phyloP scores from a whole-genome alignment of 2,113 vertebrate species.

The Catagonus wagneri region DNA sequence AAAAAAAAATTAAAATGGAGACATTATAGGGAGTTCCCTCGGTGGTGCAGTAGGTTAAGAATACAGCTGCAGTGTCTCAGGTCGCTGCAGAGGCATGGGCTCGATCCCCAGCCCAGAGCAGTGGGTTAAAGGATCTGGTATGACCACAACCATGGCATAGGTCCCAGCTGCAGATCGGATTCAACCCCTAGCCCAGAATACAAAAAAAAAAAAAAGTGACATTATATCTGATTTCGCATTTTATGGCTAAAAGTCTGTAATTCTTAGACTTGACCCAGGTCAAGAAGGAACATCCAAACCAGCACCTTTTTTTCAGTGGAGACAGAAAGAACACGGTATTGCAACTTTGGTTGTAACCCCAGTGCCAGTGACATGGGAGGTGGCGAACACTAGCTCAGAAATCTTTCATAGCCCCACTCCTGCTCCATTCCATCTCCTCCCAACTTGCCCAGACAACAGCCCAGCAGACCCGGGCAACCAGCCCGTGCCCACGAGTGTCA shows the following conservation, averaged over 20 bases:
- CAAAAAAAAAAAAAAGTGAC: background rate
- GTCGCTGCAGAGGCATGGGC: too few species aligned
- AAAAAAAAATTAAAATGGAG: too few species aligned
- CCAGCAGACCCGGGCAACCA: rapidly evolving
- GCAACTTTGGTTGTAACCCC: background rate
- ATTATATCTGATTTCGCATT: background rate
- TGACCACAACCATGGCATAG: too few species aligned
- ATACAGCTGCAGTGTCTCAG: too few species aligned
- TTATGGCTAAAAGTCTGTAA: background rate
- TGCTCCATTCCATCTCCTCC: rapidly evolving
- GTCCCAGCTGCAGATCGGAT: too few species aligned
- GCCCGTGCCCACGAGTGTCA: background rate
- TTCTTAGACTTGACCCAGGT: background rate
- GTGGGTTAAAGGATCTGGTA: too few species aligned
- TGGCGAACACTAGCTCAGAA: background rate
- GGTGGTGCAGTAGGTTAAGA: too few species aligned
- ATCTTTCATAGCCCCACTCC: rapidly evolving
- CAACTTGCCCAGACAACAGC: background rate
- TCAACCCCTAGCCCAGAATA: too few species aligned
- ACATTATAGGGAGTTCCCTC: too few species aligned
- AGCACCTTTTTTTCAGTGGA: background rate
- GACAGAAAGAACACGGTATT: background rate
- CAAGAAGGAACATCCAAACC: background rate
- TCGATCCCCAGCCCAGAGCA: too few species aligned
- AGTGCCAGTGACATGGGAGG: rapidly evolving